phyloP scores from a whole-genome alignment of 2,797 vertebrate genomes.

The Crenuchus spilurus region DNA sequence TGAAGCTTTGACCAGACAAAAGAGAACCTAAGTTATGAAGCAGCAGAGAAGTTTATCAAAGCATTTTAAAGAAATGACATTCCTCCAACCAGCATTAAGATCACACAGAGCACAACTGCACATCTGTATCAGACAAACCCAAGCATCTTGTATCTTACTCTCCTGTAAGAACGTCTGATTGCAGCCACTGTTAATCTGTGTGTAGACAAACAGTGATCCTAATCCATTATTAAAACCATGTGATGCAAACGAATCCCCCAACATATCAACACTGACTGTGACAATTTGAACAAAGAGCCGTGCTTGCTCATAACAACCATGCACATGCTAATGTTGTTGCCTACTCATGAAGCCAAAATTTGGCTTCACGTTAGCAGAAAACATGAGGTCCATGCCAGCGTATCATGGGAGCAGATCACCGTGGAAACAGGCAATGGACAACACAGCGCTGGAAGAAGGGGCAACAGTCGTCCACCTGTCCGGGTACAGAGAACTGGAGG shows the following conservation, averaged over 20 bases:
- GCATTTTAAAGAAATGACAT: neutral
- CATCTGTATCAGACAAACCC: neutral
- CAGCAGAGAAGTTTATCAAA: neutral
- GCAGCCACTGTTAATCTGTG: neutral
- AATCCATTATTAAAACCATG: neutral
- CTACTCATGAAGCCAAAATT: neutral
- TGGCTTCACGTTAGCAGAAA: neutral
- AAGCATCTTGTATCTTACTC: neutral
- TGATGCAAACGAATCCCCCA: neutral
- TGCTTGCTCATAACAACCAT: neutral
- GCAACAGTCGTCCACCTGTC: neutral
- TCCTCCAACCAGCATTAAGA: neutral
- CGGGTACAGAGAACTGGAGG: neutral
- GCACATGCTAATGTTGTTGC: neutral
- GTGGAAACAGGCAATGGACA: slow-evolving; percentile 17
- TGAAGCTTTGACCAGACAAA: neutral
- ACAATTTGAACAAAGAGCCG: neutral
- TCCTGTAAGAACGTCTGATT: neutral
- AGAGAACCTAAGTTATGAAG: neutral
- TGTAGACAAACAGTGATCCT: neutral
- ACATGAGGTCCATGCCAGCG: slow-evolving; percentile 1
- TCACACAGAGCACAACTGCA: neutral
- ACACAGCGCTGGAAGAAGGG: neutral
- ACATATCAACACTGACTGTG: neutral
- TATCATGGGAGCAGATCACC: neutral